Conservation (phyloP, 2,888 invertebrate genomes). For the Scaptomyza polygonia region DNA sequence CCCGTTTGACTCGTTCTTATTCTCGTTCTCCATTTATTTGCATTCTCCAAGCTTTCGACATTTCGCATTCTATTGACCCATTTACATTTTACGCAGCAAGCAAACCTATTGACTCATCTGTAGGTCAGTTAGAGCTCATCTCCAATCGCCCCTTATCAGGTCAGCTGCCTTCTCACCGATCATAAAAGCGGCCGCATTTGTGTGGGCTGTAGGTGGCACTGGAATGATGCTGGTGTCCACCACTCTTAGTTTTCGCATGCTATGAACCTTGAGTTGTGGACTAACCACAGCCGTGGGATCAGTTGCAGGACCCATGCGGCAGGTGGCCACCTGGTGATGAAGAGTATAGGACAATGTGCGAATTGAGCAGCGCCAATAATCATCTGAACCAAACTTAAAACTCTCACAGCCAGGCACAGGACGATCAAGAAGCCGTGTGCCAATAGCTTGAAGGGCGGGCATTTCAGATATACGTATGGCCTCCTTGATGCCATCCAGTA, state of each 20-base stretch:
- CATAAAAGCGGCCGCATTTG: constrained; percentile 89
- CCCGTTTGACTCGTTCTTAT: constrained; percentile 56
- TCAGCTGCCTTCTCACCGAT: constrained; percentile 90
- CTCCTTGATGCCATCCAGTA: constrained; percentile 87
- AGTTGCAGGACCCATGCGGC: constrained; percentile 88
- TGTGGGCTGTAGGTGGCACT: constrained; percentile 87
- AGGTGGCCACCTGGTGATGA: constrained; percentile 89
- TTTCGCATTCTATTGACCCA: constrained; percentile 64
- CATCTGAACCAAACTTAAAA: constrained; percentile 86
- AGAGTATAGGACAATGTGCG: constrained; percentile 87
- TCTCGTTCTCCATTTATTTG: constrained; percentile 12
- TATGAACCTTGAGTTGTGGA: constrained; percentile 87
- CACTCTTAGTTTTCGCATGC: constrained; percentile 87
- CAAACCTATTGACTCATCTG: neutral
- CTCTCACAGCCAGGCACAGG: constrained; percentile 86
- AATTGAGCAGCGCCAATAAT: constrained; percentile 90
- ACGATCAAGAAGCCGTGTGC: constrained; percentile 85
- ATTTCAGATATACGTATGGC: constrained; percentile 86
- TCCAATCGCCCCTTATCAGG: constrained; percentile 84
- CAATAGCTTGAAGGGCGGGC: constrained; percentile 86
- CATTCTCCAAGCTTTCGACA: constrained; percentile 31
- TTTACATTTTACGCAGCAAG: constrained; percentile 25
- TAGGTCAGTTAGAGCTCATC: constrained; percentile 17
- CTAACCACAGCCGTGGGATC: constrained; percentile 88
- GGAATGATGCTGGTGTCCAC: constrained; percentile 90